Base-by-base conservation (phyloP, 2,113 vertebrate species). In the Regulus satrapa region DNA sequence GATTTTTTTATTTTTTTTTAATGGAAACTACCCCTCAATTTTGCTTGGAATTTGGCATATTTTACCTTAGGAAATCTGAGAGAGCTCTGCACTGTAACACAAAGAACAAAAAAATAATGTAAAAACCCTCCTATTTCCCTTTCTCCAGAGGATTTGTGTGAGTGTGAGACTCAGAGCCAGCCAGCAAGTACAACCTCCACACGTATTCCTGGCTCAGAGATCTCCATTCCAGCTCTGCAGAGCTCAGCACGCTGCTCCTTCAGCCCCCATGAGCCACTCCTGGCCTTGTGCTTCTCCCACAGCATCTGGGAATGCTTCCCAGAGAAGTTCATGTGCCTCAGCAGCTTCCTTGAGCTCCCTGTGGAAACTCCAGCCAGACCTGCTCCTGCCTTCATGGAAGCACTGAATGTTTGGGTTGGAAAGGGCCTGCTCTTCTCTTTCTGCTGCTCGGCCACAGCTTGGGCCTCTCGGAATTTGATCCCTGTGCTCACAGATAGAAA, bases 401-500 rank as follows among this genome's bases (percentile, higher is more conserved):
- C 31, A 18, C 58, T 58, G 14, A 36, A 43, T 38, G 26, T 9
- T 29, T 18, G 43, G 5, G 3, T 32, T 24, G 26, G 58, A 58
- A 64, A 17, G 31, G 23, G 11, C 21, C 41, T 1, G 0, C 21
- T 62, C 55, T 72, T 69, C 55, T 5, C 31, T 36, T 74, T 61
- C 51, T 38, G 15, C 41, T 71, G 19, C 77, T 51, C 41, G 40
- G 12, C 2, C 5, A 88, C 32, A 58, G 38, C 34, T n/a, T 15
- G 20, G 41, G 32, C 24, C 52, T 81, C 82, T 52, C 0, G 0
- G 41, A 32, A 46, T 41, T n/a, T 1, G 0, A 38, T 38, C 45
- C 16, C 14, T 77, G 69, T 78, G 24, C 34, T 71, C n/a, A n/a
- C 0, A 1, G 48, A 38, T 2, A 49, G 5, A 29, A 49, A 83